phyloP scores from a whole-genome alignment of 23 tunicate genomes.

The Halocynthia aurantium region DNA sequence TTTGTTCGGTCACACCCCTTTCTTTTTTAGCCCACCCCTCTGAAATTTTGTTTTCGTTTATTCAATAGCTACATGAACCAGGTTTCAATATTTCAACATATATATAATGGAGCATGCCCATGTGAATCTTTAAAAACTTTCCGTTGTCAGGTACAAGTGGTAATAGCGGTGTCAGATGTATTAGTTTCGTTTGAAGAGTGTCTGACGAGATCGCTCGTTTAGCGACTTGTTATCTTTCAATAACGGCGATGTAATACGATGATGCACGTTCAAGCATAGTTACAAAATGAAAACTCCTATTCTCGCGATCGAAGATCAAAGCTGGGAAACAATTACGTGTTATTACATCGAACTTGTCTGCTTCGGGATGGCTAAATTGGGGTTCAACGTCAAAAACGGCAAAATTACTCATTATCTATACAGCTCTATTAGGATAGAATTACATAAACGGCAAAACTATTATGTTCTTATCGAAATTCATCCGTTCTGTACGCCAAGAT shows the following conservation, averaged over 20 bases:
- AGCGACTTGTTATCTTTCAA: slow-evolving; percentile 13
- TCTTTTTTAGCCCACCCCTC: no score
- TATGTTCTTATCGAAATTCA: not conserved
- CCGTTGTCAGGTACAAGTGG: not conserved
- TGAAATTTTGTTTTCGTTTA: no score
- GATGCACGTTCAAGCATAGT: slow-evolving; percentile 1
- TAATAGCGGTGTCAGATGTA: slow-evolving; percentile 1
- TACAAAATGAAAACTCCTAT: not conserved
- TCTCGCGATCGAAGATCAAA: slow-evolving; percentile 17
- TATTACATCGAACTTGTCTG: slow-evolving; percentile 11
- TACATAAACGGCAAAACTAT: slow-evolving; percentile 16
- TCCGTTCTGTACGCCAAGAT: no score
- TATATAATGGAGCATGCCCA: no score
- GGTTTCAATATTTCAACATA: no score
- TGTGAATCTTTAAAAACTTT: no score
- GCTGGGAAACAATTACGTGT: slow-evolving; percentile 25
- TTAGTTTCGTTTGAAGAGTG: not conserved
- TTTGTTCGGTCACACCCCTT: no score
- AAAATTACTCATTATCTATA: slow-evolving; percentile 15
- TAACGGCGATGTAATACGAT: slow-evolving; percentile 27
- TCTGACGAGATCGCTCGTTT: slow-evolving; percentile 1
- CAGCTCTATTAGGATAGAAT: slow-evolving; percentile 30
- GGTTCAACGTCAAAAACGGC: slow-evolving; percentile 1
- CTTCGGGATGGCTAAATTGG: slow-evolving; percentile 17
- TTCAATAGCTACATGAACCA: no score